Evolutionary conservation across 2,113 vertebrate genomes (phyloP), one percentile per base, ranked within the genome.

Genomic region (Pseudopodoces humilis): DNA sequence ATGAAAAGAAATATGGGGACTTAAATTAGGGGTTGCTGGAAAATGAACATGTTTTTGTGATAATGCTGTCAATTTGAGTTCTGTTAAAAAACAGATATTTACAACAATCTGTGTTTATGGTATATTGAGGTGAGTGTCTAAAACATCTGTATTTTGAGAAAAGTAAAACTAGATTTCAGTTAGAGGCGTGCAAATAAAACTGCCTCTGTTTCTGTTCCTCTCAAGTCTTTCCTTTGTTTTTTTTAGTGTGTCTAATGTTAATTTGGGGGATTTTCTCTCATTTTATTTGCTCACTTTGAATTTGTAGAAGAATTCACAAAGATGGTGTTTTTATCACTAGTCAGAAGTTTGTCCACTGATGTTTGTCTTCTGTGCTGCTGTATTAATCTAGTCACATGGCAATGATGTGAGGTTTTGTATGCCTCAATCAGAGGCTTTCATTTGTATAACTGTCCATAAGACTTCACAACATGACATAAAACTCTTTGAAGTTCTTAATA

Each of bases 181-280:
- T 89, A 85, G 84, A 16, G 15, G 21, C 67, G 92, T 94, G 93
- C 75, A 97, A 88, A 95, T 89, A 33, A 89, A 49, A 15, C 3
- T 3, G 15, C 13, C 8, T 71, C 41, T 49, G 62, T 80, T 92
- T 88, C 63, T 93, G 50, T 90, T 92, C 75, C 91, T 92, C 63
- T 68, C 10, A 13, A 28, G 21, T 67, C 47, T 74, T 67, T 76
- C 41, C 0, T 2, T 41, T 7, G 6, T 9, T 86, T 83, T 55
- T 27, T 43, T 44, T 89, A 18, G 39, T 31, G 22, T 39, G 15
- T 49, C 27, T 86, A 0, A 20, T 79, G n/a, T 53, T 89, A 8
- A n/a, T 64, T 64, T 83, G 4, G 5, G 35, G 25, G 4, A 15
- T 76, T 84, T 82, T 65, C 35, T 70, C 27, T 30, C 30, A 3